Conservation (phyloP, 2,888 invertebrate genomes). For the Ochropleura plecta region DNA sequence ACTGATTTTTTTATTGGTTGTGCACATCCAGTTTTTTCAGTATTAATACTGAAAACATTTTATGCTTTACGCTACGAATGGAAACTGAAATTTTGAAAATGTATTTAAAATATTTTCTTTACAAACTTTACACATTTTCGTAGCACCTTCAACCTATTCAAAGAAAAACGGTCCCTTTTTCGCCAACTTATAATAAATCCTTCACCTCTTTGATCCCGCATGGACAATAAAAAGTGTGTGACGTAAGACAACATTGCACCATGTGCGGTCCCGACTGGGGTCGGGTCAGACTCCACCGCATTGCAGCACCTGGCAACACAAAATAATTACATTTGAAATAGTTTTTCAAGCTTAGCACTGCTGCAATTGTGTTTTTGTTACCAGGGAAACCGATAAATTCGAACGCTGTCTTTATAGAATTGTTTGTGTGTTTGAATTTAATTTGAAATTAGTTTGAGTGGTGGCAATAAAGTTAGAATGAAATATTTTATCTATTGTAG, state of each 20-base stretch:
- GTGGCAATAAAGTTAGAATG: background rate
- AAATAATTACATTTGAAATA: slow-evolving; percentile 43
- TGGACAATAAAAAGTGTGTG: slow-evolving; percentile 43
- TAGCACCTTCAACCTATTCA: slow-evolving; percentile 27
- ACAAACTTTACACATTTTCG: slow-evolving; percentile 15
- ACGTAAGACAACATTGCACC: slow-evolving; percentile 49
- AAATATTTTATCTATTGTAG: background rate
- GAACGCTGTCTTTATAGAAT: background rate
- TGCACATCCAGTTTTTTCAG: background rate
- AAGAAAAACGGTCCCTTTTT: slow-evolving; percentile 34
- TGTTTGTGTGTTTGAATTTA: background rate
- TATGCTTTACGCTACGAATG: slow-evolving; percentile 21
- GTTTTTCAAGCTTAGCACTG: slow-evolving; percentile 23
- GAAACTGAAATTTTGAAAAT: slow-evolving; percentile 12
- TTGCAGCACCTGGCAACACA: slow-evolving; percentile 51
- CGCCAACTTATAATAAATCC: slow-evolving; percentile 37
- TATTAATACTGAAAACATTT: slow-evolving; percentile 19
- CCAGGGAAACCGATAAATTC: slow-evolving; percentile 10
- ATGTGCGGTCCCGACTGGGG: slow-evolving; percentile 32
- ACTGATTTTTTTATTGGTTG: too few species aligned
- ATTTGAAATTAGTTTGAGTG: background rate
- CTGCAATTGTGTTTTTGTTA: slow-evolving; percentile 24
- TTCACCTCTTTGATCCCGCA: slow-evolving; percentile 26
- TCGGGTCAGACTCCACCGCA: slow-evolving; percentile 54
- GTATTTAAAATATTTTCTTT: background rate